Evolutionary conservation across 2,797 vertebrate genomes (phyloP), one percentile per base, ranked within the genome.

Genomic region (Botia kubotai): DNA sequence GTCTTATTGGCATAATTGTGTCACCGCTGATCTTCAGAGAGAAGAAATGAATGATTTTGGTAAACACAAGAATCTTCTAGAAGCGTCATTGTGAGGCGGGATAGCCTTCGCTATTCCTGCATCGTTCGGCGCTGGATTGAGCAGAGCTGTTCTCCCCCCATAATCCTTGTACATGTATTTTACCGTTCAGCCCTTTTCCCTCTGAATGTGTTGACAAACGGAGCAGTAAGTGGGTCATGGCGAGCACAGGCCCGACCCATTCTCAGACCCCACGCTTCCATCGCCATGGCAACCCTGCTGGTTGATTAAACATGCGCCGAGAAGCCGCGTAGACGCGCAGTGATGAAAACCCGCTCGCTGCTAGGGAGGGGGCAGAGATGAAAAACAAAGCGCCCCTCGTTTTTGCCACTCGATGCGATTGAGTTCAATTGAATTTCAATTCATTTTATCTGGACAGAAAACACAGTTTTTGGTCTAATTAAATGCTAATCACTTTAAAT

Each of bases 251-350:
- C 77, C 95, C 84, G 58, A 75, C 89, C 94, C 92, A 94, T 94
- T 95, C 94, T 91, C 93, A 80, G 91, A 93, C 94, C 94, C 94
- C 90, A 94, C 87, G 85, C 92, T 91, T 92, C 71, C 74, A 96
- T 99, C 95, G 95, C 89, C 96, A 97, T 96, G 95, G 94, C 94
- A 97, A 98, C 97, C 90, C 93, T 92, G 93, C 92, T 94, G 96
- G 94, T 96, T 92, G 92, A 95, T 96, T 96, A 96, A 96, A 94
- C 96, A 97, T 96, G 96, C 90, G 92, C 93, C 91, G 91, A 93
- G 88, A 84, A 82, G 91, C 81, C 83, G 84, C 87, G 78, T 43
- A 85, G 90, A 91, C 87, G 90, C 82, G 85, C 85, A 69, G 76
- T 89, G 89, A 90, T 87, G 87, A 86, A 88, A 91, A 87, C 87